Evolutionary conservation across 1,140 invertebrate species (phyloP).

Genomic region (Pygmarrhopalites habei): DNA sequence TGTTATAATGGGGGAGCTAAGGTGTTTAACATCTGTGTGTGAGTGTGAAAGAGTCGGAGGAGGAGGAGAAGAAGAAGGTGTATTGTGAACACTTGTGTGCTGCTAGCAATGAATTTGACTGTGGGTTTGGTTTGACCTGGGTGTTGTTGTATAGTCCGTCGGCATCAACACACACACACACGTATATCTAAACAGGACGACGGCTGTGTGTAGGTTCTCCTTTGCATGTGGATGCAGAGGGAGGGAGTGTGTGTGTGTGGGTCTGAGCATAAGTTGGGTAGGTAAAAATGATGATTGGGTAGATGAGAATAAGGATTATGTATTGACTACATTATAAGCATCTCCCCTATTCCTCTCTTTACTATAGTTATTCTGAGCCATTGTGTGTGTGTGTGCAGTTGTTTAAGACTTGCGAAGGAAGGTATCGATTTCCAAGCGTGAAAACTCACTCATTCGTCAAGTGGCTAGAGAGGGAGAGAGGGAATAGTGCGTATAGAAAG

Average conservation of each 20-base stretch:
- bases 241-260: not conserved
- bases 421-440: conserved; percentile 33
- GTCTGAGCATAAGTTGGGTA: not conserved
- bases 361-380: too few species aligned
- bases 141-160: too few species aligned
- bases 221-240: not conserved
- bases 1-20: not conserved
- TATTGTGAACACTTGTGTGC: conserved; percentile 7
- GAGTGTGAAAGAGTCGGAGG: conserved; percentile 6
- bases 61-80: not conserved
- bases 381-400: too few species aligned
- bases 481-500: not conserved
- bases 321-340: too few species aligned
- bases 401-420: conserved; percentile 1
- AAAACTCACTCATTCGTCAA: conserved; percentile 32
- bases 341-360: too few species aligned
- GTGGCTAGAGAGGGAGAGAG: not conserved
- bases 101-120: too few species aligned
- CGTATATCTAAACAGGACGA: too few species aligned
- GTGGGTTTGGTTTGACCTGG: too few species aligned
- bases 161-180: too few species aligned
- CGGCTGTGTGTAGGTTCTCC: too few species aligned
- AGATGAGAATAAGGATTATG: too few species aligned
- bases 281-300: too few species aligned
- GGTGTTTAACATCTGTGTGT: conserved; percentile 11